Evolutionary conservation across 2,888 invertebrate species (phyloP), one percentile per base, ranked within the genome.

Genomic region (Ectemnius lituratus): DNA sequence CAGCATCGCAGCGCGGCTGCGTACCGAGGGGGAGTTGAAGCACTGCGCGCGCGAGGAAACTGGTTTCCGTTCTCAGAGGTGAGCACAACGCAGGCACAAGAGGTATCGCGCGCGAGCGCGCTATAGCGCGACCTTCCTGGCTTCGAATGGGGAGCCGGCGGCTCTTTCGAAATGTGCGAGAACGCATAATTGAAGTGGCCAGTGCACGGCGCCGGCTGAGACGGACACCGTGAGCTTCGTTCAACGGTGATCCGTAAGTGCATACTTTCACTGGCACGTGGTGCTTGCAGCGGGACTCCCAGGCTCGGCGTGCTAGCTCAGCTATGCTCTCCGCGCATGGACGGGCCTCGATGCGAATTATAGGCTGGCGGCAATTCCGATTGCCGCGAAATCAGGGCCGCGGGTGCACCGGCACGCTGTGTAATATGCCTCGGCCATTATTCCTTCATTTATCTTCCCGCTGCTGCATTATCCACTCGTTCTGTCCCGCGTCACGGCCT

Each of bases 191-290:
- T 84, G 79, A 76, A 73, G 74, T 64, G 37, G 37, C 68, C 58
- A 52, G 57, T 58, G 70, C 64, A 70, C 66, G 72, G 62, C 76
- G 77, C 72, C 71, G 74, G 56, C 69, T 47, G 62, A 70, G 73
- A 76, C 66, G 70, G 67, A 73, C 73, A 46, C 74, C 75, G 23
- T 45, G 67, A 60, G 37, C 8, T 37, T 37, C 52, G 62, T 52
- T 18, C 63, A 70, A 61, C 62, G 45, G 67, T 69, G 60, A 67
- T 66, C 62, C 75, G 70, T 72, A 74, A 76, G 62, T 70, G 70
- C 74, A 63, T 75, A 81, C 83, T 83, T 83, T 83, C 84, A 76
- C 83, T 70, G 68, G 76, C 82, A 80, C 83, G 81, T 83, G 82
- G 65, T 62, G 47, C 64, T 63, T 59, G 67, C 69, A 65, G 47